Conservation (phyloP, 2,888 invertebrate species). For the Elmis aenea region DNA sequence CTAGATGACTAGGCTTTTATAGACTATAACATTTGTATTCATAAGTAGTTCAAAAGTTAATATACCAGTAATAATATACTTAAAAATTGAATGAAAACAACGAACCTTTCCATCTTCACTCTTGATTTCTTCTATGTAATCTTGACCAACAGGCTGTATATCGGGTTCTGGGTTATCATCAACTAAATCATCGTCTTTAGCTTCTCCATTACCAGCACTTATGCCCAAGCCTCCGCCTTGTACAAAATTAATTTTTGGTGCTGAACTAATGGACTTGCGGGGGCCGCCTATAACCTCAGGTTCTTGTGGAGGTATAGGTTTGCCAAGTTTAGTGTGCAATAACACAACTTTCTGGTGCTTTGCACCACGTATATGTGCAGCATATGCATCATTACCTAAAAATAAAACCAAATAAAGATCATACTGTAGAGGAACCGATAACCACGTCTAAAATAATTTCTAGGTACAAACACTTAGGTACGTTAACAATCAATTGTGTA, state of each 20-base stretch:
- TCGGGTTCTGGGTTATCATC: slow-evolving; percentile 65
- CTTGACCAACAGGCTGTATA: slow-evolving; percentile 89
- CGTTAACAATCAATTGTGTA: too few relatives aligned
- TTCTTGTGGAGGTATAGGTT: slow-evolving; percentile 94
- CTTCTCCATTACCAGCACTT: slow-evolving; percentile 42
- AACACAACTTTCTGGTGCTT: slow-evolving; percentile 98
- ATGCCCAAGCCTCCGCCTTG: slow-evolving; percentile 69
- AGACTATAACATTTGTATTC: too few relatives aligned
- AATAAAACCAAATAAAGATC: too few relatives aligned
- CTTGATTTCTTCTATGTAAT: slow-evolving; percentile 96
- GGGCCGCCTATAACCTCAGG: slow-evolving; percentile 74
- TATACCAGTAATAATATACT: background rate
- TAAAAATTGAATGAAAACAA: slow-evolving; percentile 1
- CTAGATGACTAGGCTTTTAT: too few relatives aligned
- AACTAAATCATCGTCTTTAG: slow-evolving; percentile 49
- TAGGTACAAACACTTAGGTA: too few relatives aligned
- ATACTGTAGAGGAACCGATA: too few relatives aligned
- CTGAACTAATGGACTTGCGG: slow-evolving; percentile 54
- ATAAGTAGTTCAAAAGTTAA: slow-evolving; percentile 3
- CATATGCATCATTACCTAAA: slow-evolving; percentile 93
- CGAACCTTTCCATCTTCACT: slow-evolving; percentile 80
- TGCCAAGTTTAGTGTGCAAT: slow-evolving; percentile 93
- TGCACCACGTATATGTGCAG: slow-evolving; percentile 94
- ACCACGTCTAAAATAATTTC: too few relatives aligned
- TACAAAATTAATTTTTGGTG: slow-evolving; percentile 82